Base-by-base conservation (phyloP, 2,113 vertebrate species). In the Trinectes maculatus region DNA sequence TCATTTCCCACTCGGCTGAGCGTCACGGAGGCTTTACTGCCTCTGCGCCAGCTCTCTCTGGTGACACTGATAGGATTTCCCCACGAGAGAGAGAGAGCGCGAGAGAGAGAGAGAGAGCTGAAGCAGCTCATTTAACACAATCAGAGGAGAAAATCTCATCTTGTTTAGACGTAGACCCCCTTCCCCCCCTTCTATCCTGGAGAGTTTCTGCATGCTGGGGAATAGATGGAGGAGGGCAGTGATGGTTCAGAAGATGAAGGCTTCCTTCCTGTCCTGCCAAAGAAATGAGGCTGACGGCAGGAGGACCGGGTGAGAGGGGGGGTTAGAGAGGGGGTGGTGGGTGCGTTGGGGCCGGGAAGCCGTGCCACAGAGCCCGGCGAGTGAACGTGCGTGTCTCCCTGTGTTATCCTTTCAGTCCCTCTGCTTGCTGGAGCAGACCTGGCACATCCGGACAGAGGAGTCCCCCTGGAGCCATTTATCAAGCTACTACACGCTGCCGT, bases 51-150 rank as follows among this genome's bases (percentile, higher is more conserved):
- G 77, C 65, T 82, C 84, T 84, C 77, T 82, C 71, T 52, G 62
- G 67, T 77, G 85, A 80, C 80, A 77, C 83, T 66, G 76, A 82
- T 52, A 65, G 73, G 72, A 71, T 72, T 77, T 58, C 70, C 81
- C 79, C 77, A 53, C 28, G 82, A 74, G 79, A 70, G 65, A 46
- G 40, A 48, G 46, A 11, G 46, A 24, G 36, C 5, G 36, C 18
- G 64, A 51, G 37, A n/a, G n/a, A n/a, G 46, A 11, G 46, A 24
- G 36, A 16, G 36, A 21, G 64, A 51, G 37, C 71, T 51, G 82
- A 71, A 59, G 75, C 57, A 85, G 70, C 83, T 82, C 78, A 81
- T 89, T 86, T 77, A 78, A 77, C 73, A 74, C 64, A 80, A 80
- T 74, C 80, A 80, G 31, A 71, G 59, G 37, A 54, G 59, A 47